Evolutionary conservation across 2,888 invertebrate genomes (phyloP).

Genomic region (Calliopum simillimum): DNA sequence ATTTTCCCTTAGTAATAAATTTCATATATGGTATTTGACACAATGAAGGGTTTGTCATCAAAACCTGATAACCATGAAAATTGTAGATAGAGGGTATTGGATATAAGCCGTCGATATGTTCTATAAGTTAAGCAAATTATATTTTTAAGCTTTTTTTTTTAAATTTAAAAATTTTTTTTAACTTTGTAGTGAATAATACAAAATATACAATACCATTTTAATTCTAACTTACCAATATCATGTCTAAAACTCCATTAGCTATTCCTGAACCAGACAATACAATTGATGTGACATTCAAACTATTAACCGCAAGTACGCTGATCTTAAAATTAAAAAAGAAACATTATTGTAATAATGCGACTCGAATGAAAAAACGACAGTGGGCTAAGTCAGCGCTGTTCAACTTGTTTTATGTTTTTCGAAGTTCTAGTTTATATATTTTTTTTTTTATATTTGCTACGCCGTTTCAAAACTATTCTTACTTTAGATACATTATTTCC

Average conservation of each 20-base stretch:
- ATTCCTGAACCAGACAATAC: constrained; percentile 59
- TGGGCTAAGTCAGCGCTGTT: no score
- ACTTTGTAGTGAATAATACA: background rate
- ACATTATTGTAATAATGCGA: no score
- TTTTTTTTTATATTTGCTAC: background rate
- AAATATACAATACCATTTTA: background rate
- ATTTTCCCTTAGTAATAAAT: no score
- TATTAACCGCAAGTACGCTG: constrained; percentile 55
- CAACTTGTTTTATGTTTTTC: no score
- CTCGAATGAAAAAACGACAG: no score
- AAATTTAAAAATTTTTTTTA: background rate
- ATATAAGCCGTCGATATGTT: no score
- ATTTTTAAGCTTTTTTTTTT: background rate
- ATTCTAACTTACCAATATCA: constrained; percentile 54
- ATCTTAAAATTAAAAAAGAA: constrained; percentile 44
- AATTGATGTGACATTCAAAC: constrained; percentile 61
- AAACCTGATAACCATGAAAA: no score
- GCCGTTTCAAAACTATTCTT: constrained; percentile 35
- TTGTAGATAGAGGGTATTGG: no score
- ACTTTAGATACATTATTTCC: constrained; percentile 57
- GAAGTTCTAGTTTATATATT: background rate
- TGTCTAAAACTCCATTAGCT: constrained; percentile 56
- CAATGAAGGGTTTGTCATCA: no score
- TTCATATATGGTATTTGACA: no score
- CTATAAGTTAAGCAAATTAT: no score